Evolutionary conservation across 2,113 vertebrate genomes (phyloP), one percentile per base, ranked within the genome.

Genomic region (Semnopithecus entellus): DNA sequence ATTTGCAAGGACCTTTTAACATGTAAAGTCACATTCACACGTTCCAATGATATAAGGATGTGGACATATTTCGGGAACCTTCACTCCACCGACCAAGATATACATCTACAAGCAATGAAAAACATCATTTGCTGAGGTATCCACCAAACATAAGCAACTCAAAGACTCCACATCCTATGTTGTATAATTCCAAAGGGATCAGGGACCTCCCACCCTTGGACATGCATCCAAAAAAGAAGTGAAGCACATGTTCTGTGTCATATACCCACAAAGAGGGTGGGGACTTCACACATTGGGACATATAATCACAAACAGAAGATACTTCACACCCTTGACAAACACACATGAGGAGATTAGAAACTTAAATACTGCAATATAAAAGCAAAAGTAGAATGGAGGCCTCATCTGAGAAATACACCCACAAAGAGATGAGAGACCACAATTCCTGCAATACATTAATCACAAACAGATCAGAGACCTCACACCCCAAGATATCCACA

Each of bases 341-440:
- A 83, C 25, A 40, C 20, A 35, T 30, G 43, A n/a, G 45, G 27
- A 66, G 23, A 84, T 68, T 25, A 27, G 85, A 79, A 75, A 92
- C 22, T 40, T 52, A 83, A 81, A 95, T 81, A n/a, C 55, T 20
- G 38, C 61, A n/a, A 87, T 9, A 95, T 70, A 87, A 91, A 95
- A 52, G 40, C 66, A 35, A 50, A 52, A 80, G 38, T 16, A 64
- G 35, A 79, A 91, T 22, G 30, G 40, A 91, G 35, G 84, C 45
- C n/a, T 90, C 45, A 25, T 45, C 30, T 83, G 45, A 84, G 79
- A 85, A 48, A 78, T 32, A 48, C 75, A 27, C 16, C 43, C 75
- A 79, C 45, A 35, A 79, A 32, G 17, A 70, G 85, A 78, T 68
- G 20, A 68, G 6, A 96, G 68, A 86, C 35, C 8, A 2, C 43